Percentiles rank a stretch among this genome's conserved stretches.
phyloP scores from a whole-genome alignment of 1,140 invertebrate genomes.

The Drosophila ogumai region DNA sequence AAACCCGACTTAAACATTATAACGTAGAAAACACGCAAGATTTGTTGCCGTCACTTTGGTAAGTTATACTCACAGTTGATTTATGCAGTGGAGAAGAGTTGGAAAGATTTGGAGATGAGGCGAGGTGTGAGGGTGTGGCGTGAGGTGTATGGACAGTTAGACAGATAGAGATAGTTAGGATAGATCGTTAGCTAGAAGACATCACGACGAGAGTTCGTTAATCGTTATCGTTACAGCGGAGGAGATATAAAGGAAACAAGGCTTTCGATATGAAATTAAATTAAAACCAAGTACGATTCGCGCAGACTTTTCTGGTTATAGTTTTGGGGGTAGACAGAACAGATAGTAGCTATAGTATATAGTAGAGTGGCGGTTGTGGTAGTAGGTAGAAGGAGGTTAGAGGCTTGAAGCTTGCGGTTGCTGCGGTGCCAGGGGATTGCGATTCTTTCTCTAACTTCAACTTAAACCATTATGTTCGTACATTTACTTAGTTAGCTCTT shows the following conservation, averaged over 20 bases:
- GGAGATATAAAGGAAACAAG: slow-evolving; percentile 62
- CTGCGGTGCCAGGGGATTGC: slow-evolving; percentile 40
- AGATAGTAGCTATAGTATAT: slow-evolving; percentile 14
- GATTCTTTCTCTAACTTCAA: slow-evolving; percentile 43
- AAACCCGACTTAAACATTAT: slow-evolving; percentile 59
- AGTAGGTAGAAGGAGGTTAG: slow-evolving; percentile 24
- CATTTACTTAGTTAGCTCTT: slow-evolving; percentile 39
- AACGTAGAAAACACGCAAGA: slow-evolving; percentile 46
- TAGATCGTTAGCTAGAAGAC: slow-evolving; percentile 39
- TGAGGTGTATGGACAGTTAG: slow-evolving; percentile 18
- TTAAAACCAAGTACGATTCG: slow-evolving; percentile 60
- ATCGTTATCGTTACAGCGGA: slow-evolving; percentile 36
- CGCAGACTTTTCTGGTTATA: slow-evolving; percentile 43
- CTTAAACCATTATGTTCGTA: slow-evolving; percentile 48
- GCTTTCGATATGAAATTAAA: slow-evolving; percentile 79
- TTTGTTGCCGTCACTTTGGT: slow-evolving; percentile 16
- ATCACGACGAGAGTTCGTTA: slow-evolving; percentile 33
- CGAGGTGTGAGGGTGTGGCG: slow-evolving; percentile 16
- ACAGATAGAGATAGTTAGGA: not conserved
- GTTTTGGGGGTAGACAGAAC: slow-evolving; percentile 22
- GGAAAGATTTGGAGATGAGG: slow-evolving; percentile 47
- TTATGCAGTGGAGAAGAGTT: slow-evolving; percentile 74
- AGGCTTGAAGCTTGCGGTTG: slow-evolving; percentile 49
- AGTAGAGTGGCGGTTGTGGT: slow-evolving; percentile 14
- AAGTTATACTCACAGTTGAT: slow-evolving; percentile 77